Evolutionary conservation across 30 jellyfish, hydroid and myxozoan species (phyloP).

Genomic region (Aurelia sp.): DNA sequence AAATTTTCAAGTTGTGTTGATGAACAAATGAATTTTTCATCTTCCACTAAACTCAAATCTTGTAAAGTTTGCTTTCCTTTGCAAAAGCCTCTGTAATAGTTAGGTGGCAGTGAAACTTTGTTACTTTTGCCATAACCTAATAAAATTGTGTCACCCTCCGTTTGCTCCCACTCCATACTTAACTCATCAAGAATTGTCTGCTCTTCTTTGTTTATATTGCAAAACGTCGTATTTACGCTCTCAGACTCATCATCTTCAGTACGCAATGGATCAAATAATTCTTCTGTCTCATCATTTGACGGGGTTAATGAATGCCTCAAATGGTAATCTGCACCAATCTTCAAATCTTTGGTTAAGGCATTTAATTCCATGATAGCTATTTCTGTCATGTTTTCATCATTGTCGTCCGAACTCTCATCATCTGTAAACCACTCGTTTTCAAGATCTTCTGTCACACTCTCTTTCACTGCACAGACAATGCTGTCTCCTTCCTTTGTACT

Average conservation of each 20-base stretch:
- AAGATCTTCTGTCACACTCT: background rate
- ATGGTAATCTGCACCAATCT: background rate
- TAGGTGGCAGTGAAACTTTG: background rate
- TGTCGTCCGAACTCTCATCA: background rate
- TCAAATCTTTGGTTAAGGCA: background rate
- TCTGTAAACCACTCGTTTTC: background rate
- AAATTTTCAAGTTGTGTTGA: background rate
- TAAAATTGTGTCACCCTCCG: background rate
- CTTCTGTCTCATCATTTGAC: background rate
- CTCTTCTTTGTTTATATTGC: background rate
- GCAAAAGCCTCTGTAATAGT: background rate
- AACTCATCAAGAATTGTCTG: background rate
- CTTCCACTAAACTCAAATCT: slow-evolving; percentile 4
- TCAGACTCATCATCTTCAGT: background rate
- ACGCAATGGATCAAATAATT: background rate
- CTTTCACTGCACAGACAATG: background rate
- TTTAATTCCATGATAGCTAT: background rate
- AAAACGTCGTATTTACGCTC: background rate
- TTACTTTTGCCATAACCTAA: background rate
- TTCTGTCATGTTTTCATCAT: background rate
- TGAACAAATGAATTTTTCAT: background rate
- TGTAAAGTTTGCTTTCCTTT: background rate
- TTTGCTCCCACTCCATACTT: slow-evolving; percentile 7
- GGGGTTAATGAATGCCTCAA: background rate
- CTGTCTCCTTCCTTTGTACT: background rate